Percentiles rank a stretch among this genome's conserved stretches.
Evolutionary conservation across 2,797 vertebrate genomes (phyloP).

Genomic region (Sylvilagus floridanus): DNA sequence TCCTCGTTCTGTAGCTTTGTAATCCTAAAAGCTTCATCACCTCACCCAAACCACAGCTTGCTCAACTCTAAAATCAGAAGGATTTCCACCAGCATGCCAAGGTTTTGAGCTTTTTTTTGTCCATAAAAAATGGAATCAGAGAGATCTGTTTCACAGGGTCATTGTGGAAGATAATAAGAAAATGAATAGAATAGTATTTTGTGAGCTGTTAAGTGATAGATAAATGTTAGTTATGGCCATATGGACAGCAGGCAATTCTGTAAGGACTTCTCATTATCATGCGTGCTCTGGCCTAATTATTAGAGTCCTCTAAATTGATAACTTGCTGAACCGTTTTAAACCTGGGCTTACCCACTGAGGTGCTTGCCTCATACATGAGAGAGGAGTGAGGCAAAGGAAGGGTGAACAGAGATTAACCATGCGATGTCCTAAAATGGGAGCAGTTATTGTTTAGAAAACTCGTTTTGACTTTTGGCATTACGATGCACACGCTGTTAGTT

Average conservation of each 20-base stretch:
- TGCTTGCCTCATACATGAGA: background rate
- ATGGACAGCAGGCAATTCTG: background rate
- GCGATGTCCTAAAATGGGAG: slow-evolving; percentile 30
- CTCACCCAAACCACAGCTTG: background rate
- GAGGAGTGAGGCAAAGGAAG: background rate
- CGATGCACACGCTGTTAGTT: slow-evolving; percentile 68
- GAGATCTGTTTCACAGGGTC: background rate
- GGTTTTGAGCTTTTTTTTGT: background rate
- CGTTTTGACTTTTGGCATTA: slow-evolving; percentile 49
- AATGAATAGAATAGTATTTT: background rate
- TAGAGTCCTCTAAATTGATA: background rate
- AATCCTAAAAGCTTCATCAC: background rate
- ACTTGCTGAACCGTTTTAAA: slow-evolving; percentile 2
- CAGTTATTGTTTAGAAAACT: slow-evolving; percentile 49
- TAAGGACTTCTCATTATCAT: background rate
- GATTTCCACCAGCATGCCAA: background rate
- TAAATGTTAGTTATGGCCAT: background rate
- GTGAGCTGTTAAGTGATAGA: background rate
- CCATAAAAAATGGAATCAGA: background rate
- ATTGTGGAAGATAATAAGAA: background rate
- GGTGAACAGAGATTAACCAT: background rate
- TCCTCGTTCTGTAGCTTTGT: background rate
- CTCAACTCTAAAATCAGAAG: background rate
- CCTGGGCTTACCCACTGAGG: background rate
- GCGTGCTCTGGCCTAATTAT: background rate